Evolutionary conservation across 2,113 vertebrate genomes (phyloP).

Genomic region (Odobenus rosmarus): DNA sequence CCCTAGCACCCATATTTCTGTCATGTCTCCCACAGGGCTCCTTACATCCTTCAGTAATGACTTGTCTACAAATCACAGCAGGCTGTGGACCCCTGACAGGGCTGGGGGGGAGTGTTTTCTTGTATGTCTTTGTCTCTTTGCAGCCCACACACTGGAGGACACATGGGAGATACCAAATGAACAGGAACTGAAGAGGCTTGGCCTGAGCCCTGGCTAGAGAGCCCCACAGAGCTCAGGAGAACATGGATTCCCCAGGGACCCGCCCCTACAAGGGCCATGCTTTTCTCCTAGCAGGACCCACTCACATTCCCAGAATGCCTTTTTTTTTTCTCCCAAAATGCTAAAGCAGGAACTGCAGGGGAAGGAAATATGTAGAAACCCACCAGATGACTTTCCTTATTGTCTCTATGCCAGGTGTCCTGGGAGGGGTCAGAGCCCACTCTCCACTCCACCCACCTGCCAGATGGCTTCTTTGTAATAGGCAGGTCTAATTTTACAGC

Average conservation of each 20-base stretch:
- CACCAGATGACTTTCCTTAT: slow-evolving; percentile 25
- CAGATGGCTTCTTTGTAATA: slow-evolving; percentile 80
- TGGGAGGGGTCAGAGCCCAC: slow-evolving; percentile 55
- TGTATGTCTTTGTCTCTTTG: background rate
- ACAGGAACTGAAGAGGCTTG: background rate
- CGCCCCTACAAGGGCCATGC: background rate
- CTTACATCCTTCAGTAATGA: background rate
- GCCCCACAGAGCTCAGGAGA: rapidly evolving
- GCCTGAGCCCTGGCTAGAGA: background rate
- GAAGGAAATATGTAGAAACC: background rate
- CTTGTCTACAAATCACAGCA: background rate
- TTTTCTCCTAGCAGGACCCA: background rate
- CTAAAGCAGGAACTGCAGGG: slow-evolving; percentile 36
- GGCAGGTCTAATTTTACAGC: slow-evolving; percentile 81
- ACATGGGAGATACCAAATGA: background rate
- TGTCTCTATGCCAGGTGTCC: background rate
- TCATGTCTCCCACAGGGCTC: background rate
- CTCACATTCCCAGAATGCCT: slow-evolving; percentile 45
- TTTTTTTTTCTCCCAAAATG: slow-evolving; percentile 52
- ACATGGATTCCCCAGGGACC: background rate
- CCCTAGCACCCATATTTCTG: rapidly evolving
- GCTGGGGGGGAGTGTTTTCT: background rate
- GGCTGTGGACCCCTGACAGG: background rate
- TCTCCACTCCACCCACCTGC: slow-evolving; percentile 70
- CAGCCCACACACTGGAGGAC: background rate